These are phyloP conservation scores for Coregonus clupeaformis DNA, from an alignment of 2,113 vertebrate genomes.

Conservation along the genomic window DNA sequence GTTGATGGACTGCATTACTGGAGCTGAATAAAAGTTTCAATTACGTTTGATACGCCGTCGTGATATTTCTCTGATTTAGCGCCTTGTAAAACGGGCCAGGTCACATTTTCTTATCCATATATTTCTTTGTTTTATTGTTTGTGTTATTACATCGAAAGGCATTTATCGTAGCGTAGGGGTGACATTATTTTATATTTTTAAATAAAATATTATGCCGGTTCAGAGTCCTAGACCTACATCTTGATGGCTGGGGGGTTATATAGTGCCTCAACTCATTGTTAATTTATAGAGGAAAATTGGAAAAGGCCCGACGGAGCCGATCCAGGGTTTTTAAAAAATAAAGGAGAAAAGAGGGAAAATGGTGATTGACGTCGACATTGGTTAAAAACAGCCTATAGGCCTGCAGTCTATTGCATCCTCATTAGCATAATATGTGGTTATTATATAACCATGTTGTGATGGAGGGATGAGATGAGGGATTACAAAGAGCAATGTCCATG, in stretches of 20 bases:
- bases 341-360: not conserved
- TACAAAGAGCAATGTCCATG: not conserved
- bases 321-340: not conserved
- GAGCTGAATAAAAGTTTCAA: constrained; percentile 48
- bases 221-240: constrained; percentile 33
- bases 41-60: constrained; percentile 10
- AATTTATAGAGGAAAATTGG: constrained; percentile 43
- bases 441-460: not conserved
- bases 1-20: constrained; percentile 44
- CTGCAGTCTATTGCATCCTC: too few relatives aligned
- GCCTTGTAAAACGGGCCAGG: not conserved
- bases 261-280: constrained; percentile 31
- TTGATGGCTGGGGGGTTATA: not conserved
- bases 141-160: not conserved
- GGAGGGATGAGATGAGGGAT: not conserved
- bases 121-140: not conserved
- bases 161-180: not conserved
- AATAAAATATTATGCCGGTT: too few relatives aligned
- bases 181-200: too few relatives aligned
- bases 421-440: too few relatives aligned
- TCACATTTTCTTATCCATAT: not conserved
- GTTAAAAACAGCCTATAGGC: too few relatives aligned
- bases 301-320: not conserved
- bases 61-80: not conserved
- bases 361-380: too few relatives aligned